A percentile compares a stretch with the other conserved stretches of the same genome.
Evolutionary conservation across 2,113 vertebrate genomes (phyloP).

Genomic region (Sinocyclocheilus anophthalmus): DNA sequence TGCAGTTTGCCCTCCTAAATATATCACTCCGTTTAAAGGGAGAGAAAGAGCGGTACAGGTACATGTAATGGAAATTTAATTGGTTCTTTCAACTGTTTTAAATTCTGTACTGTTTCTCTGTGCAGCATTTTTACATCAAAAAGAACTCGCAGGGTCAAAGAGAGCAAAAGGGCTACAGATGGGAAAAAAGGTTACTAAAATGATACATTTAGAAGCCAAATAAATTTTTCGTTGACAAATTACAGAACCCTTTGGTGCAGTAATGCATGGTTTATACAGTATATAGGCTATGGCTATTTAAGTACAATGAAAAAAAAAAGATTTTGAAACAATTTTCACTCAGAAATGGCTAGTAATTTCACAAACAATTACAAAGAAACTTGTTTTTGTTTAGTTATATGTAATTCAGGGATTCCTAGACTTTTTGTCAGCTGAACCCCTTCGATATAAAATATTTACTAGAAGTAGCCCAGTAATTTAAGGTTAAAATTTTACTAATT

Average conservation of each 20-base stretch:
- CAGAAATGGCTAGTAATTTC: no score
- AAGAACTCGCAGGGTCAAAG: background rate
- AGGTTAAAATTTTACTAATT: no score
- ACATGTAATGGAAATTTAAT: constrained; percentile 66
- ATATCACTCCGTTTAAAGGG: constrained; percentile 36
- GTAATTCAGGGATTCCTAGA: no score
- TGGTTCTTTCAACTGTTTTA: constrained; percentile 61
- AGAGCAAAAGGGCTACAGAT: background rate
- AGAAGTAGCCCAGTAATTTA: no score
- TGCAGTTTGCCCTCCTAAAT: constrained; percentile 23
- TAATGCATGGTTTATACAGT: background rate
- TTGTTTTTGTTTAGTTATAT: no score
- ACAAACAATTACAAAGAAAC: no score
- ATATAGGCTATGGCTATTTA: no score
- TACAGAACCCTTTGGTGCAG: background rate
- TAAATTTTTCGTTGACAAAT: background rate
- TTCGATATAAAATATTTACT: no score
- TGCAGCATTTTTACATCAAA: constrained; percentile 6
- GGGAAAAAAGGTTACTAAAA: background rate
- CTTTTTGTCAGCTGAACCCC: no score
- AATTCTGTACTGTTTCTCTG: constrained; percentile 54
- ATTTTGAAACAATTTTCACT: no score
- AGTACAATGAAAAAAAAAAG: no score
- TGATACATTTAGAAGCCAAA: background rate
- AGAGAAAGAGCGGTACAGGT: constrained; percentile 1